Percentiles rank a stretch among this genome's conserved stretches.
These are phyloP conservation scores for Cephonodes hylas DNA, from an alignment of 2,888 invertebrate genomes.

Conservation along the genomic window DNA sequence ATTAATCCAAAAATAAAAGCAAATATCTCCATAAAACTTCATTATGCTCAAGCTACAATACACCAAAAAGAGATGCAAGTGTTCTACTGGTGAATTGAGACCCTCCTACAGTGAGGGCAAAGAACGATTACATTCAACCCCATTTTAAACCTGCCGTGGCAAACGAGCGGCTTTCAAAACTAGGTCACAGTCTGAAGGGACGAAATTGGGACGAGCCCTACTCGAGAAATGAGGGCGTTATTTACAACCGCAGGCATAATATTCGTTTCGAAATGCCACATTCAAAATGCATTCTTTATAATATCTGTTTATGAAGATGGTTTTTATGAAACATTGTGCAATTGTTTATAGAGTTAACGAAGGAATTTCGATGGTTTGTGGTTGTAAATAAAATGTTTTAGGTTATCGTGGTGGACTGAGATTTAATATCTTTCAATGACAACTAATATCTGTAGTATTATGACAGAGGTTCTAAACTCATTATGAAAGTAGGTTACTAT, in stretches of 20 bases:
- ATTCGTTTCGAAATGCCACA: slow-evolving; percentile 10
- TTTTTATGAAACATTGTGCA: no score
- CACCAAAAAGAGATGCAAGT: slow-evolving; percentile 38
- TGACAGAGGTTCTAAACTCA: no score
- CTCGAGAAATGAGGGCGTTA: slow-evolving; percentile 38
- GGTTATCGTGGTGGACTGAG: neutral
- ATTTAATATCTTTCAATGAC: no score
- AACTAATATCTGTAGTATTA: no score
- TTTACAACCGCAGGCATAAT: slow-evolving; percentile 8
- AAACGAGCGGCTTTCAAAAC: slow-evolving; percentile 71
- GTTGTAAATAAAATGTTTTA: no score
- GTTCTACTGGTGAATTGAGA: slow-evolving; percentile 36
- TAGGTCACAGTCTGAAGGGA: slow-evolving; percentile 74
- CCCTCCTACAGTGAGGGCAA: slow-evolving; percentile 49
- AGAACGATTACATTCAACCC: slow-evolving; percentile 71
- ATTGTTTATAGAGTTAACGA: no score
- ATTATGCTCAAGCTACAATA: neutral
- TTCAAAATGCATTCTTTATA: neutral
- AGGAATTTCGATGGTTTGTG: no score
- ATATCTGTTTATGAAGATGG: neutral
- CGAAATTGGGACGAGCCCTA: slow-evolving; percentile 73
- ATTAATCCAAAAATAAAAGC: neutral
- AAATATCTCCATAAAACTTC: neutral
- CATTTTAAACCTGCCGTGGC: slow-evolving; percentile 68
- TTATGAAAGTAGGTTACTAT: no score